Evolutionary conservation across 2,113 vertebrate species (phyloP).

Genomic region (Pelobates fuscus): DNA sequence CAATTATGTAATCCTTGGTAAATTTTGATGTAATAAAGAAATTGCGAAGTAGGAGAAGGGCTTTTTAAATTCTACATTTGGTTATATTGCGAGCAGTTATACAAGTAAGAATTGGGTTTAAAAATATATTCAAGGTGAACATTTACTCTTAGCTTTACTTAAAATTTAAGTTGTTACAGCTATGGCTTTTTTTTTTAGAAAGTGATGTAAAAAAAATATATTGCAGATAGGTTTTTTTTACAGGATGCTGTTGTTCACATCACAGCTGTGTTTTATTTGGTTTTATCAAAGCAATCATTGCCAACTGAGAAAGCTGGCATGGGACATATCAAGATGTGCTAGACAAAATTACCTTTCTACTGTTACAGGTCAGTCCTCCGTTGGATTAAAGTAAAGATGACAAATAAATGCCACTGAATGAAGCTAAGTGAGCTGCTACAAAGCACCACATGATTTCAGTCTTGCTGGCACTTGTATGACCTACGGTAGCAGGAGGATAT

Average conservation of each 20-base stretch:
- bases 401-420: slow-evolving; percentile 42
- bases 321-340: slow-evolving; percentile 36
- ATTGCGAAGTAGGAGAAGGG: no score
- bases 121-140: no score
- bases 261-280: slow-evolving; percentile 9
- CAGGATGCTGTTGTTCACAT: background rate
- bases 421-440: slow-evolving; percentile 42
- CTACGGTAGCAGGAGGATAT: slow-evolving; percentile 36
- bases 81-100: no score
- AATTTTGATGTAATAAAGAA: no score
- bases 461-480: slow-evolving; percentile 38
- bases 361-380: slow-evolving; percentile 41
- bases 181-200: no score
- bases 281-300: slow-evolving; percentile 24
- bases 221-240: no score
- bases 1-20: no score
- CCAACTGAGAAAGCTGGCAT: slow-evolving; percentile 38
- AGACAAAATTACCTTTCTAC: slow-evolving; percentile 40
- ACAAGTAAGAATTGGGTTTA: no score
- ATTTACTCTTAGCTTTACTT: no score
- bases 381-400: slow-evolving; percentile 35
- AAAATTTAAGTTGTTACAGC: no score
- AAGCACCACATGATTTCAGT: slow-evolving; percentile 39
- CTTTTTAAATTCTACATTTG: no score
- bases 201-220: no score